A percentile compares a stretch with the other conserved stretches of the same genome.
Conservation (phyloP, 2,797 vertebrate species). For the Eremophila alpestris region DNA sequence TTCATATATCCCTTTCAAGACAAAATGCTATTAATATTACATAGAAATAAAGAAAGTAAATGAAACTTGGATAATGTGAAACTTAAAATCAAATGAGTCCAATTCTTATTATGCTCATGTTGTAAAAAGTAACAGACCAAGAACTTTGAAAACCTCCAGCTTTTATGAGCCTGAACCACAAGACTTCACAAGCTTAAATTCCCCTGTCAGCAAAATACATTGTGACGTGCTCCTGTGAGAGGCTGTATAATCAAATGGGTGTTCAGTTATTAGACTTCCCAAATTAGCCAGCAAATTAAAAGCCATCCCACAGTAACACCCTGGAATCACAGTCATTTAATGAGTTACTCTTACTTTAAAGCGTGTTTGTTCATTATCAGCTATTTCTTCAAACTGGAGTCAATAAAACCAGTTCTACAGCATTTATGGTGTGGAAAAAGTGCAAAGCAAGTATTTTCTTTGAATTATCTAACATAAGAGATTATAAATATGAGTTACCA, state of each 20-base stretch:
- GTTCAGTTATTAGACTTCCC: not conserved
- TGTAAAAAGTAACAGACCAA: not conserved
- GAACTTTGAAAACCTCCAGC: not conserved
- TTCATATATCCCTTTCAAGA: not conserved
- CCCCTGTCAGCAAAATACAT: not conserved
- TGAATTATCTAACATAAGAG: not conserved
- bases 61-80: not conserved
- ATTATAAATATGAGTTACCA: not conserved
- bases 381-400: not conserved
- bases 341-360: not conserved
- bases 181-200: not conserved
- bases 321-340: not conserved
- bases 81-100: not conserved
- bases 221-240: not conserved
- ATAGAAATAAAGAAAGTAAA: not conserved
- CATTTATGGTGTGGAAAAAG: conserved; percentile 14
- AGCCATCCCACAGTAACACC: not conserved
- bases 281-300: conserved; percentile 15
- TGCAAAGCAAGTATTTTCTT: not conserved
- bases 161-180: not conserved
- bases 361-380: not conserved
- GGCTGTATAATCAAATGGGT: not conserved
- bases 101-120: not conserved
- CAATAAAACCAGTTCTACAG: conserved; percentile 9
- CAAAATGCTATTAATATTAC: not conserved